Evolutionary conservation across 2,888 invertebrate genomes (phyloP).

Genomic region (Idaea biselata): DNA sequence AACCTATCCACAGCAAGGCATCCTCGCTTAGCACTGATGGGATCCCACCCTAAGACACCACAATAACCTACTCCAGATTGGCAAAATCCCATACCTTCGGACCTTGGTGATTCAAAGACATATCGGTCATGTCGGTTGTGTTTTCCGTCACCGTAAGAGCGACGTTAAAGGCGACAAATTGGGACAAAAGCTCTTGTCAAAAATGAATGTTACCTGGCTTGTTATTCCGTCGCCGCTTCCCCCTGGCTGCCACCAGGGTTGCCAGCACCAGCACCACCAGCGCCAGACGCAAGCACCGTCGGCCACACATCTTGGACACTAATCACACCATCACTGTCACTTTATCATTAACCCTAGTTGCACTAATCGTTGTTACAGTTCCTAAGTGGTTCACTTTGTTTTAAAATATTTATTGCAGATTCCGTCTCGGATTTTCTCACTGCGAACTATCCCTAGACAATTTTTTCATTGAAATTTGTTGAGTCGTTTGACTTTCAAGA

Average conservation of each 20-base stretch:
- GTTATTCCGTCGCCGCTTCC: slow-evolving; percentile 64
- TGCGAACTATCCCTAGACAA: background rate
- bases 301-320: slow-evolving; percentile 45
- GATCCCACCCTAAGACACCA: too few relatives aligned
- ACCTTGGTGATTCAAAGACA: too few relatives aligned
- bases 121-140: too few relatives aligned
- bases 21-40: too few relatives aligned
- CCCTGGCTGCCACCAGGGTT: slow-evolving; percentile 50
- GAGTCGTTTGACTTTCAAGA: too few relatives aligned
- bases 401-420: background rate
- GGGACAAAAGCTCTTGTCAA: background rate
- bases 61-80: too few relatives aligned
- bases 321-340: slow-evolving; percentile 3
- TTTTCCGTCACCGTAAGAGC: too few relatives aligned
- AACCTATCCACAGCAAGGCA: too few relatives aligned
- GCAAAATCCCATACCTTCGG: too few relatives aligned
- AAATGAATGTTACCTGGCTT: slow-evolving; percentile 56
- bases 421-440: background rate
- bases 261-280: slow-evolving; percentile 51
- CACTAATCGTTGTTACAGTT: background rate
- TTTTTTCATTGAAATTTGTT: too few relatives aligned
- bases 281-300: slow-evolving; percentile 21
- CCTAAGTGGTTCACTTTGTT: background rate
- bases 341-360: background rate
- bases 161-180: too few relatives aligned